Conservation (phyloP, 1,140 invertebrate species). For the Alviniconcha marisindica region DNA sequence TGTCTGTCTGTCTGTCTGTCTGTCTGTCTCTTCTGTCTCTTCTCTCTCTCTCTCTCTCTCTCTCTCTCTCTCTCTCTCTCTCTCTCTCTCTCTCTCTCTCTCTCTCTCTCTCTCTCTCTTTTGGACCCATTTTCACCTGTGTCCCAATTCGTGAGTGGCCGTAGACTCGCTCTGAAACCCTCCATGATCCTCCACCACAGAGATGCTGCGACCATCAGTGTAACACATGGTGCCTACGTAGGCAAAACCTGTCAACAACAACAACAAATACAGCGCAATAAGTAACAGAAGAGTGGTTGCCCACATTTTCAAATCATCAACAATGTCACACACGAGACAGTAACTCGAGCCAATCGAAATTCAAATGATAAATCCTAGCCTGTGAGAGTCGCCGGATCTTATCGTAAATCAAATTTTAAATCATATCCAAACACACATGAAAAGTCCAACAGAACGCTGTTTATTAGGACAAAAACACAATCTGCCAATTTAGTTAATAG, state of each 20-base stretch:
- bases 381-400: no score
- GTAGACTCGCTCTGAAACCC: conserved; percentile 43
- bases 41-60: neutral
- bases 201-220: conserved; percentile 36
- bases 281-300: no score
- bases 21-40: neutral
- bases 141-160: conserved; percentile 51
- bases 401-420: no score
- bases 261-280: no score
- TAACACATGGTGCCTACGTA: conserved; percentile 28
- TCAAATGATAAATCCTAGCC: no score
- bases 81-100: neutral
- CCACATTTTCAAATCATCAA: no score
- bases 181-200: conserved; percentile 48
- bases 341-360: no score
- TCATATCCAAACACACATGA: no score
- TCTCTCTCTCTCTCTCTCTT: neutral
- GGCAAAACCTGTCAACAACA: conserved; percentile 48
- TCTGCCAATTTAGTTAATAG: no score
- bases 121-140: conserved; percentile 37
- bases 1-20: neutral
- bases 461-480: no score
- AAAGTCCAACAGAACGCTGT: no score
- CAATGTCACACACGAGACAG: no score
- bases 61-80: neutral